A percentile compares a stretch with the other conserved stretches of the same genome.
phyloP scores from a whole-genome alignment of 1,140 invertebrate genomes.

The Sitophilus oryzae region DNA sequence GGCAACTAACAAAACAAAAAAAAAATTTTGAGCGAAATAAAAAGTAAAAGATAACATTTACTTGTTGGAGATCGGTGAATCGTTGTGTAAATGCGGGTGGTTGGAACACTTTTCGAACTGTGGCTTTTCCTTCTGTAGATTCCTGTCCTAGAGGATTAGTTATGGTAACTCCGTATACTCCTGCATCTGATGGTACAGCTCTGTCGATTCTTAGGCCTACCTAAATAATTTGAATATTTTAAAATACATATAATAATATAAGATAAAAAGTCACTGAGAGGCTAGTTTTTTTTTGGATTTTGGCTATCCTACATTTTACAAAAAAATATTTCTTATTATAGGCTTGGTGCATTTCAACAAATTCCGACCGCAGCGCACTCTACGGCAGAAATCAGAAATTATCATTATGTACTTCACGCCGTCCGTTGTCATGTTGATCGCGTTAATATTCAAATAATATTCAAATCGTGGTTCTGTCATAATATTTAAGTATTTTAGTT shows the following conservation, averaged over 20 bases:
- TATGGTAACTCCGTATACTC: slow-evolving; percentile 67
- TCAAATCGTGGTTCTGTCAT: no score
- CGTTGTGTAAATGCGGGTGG: slow-evolving; percentile 75
- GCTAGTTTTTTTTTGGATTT: no score
- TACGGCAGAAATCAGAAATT: no score
- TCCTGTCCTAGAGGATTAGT: slow-evolving; percentile 71
- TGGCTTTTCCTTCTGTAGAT: slow-evolving; percentile 59
- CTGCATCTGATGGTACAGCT: slow-evolving; percentile 64
- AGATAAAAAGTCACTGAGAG: no score
- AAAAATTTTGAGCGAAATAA: not conserved
- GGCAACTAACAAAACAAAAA: slow-evolving; percentile 52
- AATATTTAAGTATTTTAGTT: no score
- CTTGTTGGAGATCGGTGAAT: slow-evolving; percentile 80
- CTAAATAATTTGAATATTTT: slow-evolving; percentile 37
- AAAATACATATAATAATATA: slow-evolving; percentile 1
- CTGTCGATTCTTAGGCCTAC: slow-evolving; percentile 72
- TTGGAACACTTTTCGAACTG: slow-evolving; percentile 73
- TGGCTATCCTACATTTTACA: no score
- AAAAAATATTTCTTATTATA: no score
- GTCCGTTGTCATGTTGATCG: no score
- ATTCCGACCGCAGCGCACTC: no score
- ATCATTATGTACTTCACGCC: no score
- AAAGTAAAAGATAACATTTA: slow-evolving; percentile 34
- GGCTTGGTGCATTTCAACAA: no score
- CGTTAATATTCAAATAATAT: no score